Evolutionary conservation across 2,797 vertebrate species (phyloP).

Genomic region (Paramormyrops hopkinsi): DNA sequence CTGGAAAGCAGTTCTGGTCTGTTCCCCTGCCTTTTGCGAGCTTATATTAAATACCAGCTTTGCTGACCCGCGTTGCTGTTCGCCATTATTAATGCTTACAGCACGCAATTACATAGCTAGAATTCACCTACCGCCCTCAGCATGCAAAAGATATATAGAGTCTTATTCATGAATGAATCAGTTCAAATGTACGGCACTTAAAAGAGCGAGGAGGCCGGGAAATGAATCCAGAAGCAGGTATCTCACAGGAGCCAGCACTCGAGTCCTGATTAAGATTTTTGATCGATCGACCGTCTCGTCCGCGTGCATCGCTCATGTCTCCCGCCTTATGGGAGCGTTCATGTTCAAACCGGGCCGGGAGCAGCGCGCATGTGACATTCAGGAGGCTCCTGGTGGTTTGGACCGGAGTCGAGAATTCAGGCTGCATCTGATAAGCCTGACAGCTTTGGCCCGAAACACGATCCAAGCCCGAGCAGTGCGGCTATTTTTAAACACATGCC

Average conservation of each 20-base stretch:
- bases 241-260: neutral
- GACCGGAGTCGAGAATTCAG: neutral
- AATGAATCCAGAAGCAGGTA: neutral
- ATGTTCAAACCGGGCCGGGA: neutral
- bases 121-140: neutral
- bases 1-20: neutral
- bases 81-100: neutral
- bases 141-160: neutral
- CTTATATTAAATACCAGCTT: slow-evolving; percentile 16
- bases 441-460: neutral
- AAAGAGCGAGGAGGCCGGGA: neutral
- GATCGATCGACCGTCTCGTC: neutral
- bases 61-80: neutral
- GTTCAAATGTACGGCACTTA: neutral
- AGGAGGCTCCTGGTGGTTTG: neutral
- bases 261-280: neutral
- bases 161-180: neutral
- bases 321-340: neutral
- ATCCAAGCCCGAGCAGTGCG: neutral
- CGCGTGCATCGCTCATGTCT: neutral
- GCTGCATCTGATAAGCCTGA: neutral
- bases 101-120: neutral
- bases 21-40: neutral
- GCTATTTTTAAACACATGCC: neutral
- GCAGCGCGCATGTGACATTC: neutral